Evolutionary conservation across 2,888 invertebrate species (phyloP), one percentile per base, ranked within the genome.

Genomic region (Morinoia aosen): DNA sequence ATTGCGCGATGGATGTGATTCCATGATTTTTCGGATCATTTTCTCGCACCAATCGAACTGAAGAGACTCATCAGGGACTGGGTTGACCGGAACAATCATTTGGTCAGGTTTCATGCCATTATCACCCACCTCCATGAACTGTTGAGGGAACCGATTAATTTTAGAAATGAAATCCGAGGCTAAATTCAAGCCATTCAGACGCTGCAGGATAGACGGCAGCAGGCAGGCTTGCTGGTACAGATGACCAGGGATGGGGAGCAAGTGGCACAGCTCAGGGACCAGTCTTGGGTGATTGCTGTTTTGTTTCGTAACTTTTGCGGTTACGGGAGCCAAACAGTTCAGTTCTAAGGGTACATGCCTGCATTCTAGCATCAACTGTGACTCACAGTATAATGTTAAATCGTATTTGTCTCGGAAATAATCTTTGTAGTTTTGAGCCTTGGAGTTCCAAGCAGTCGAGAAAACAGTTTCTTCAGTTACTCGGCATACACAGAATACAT

Each of bases 181-280:
- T 90, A 98, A 97, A 25, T 99, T 97, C 48, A 99, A 97, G 97
- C 98, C 98, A 95, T 98, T 97, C 95, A 98, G 97, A 97, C 99
- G 98, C 97, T 99, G 98, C 61, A 99, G 97, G 96, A 99, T 98
- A 56, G 98, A 98, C 0, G 99, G 99, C 96, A 99, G 97, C 95
- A 98, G 98, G 2, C 98, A 98, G 0, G 98, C 98, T 97, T 99
- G 99, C 56, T 98, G 97, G 98, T 99, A 99, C 96, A 99, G 97
- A 2, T 97, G 97, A 4, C 97, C 97, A 0, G 97, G 97, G 88
- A 98, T 97, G 4, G 97, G 97, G 97, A 98, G 97, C 25, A 98
- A 97, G 40, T 98, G 98, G 97, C 99, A 98, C 96, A 99, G 98
- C 97, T 99, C 99, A 0, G 99, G 99, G 25, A 99, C 98, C 93